Conservation (phyloP, 92 coral and sea anemone species). For the Desmophyllum pertusum region DNA sequence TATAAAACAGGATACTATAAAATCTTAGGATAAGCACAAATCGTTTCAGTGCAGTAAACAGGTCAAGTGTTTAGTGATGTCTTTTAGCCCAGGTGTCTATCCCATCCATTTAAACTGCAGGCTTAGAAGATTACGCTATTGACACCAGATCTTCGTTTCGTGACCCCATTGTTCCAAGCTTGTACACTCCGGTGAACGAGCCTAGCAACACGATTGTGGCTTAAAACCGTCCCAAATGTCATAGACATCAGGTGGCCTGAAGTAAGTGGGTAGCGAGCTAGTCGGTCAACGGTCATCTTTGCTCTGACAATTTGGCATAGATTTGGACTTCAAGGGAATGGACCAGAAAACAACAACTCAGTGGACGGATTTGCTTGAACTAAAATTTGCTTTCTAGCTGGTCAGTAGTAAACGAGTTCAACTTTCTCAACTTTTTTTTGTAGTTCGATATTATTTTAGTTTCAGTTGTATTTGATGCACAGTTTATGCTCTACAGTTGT, state of each 20-base stretch:
- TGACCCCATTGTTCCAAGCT: neutral
- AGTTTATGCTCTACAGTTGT: neutral
- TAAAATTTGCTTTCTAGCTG: neutral
- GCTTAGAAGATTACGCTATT: conserved; percentile 28
- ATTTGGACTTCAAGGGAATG: too few species aligned
- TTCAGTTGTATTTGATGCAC: neutral
- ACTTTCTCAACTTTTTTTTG: neutral
- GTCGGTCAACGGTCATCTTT: neutral
- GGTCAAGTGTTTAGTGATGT: neutral
- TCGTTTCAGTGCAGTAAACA: neutral
- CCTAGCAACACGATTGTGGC: neutral
- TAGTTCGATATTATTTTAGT: neutral
- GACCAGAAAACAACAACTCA: too few species aligned
- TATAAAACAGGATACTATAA: neutral
- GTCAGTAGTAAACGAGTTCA: neutral
- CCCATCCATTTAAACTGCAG: conserved; percentile 13
- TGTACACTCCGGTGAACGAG: neutral
- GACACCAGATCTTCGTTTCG: conserved; percentile 1
- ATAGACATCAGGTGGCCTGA: neutral
- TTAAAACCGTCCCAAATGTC: neutral
- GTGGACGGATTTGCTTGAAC: neutral
- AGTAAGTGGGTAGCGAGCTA: neutral
- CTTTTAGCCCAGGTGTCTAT: conserved; percentile 7
- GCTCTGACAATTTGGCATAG: neutral
- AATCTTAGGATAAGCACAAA: neutral